Conservation (phyloP, 2,797 vertebrate species). For the Pteropus rufus region DNA sequence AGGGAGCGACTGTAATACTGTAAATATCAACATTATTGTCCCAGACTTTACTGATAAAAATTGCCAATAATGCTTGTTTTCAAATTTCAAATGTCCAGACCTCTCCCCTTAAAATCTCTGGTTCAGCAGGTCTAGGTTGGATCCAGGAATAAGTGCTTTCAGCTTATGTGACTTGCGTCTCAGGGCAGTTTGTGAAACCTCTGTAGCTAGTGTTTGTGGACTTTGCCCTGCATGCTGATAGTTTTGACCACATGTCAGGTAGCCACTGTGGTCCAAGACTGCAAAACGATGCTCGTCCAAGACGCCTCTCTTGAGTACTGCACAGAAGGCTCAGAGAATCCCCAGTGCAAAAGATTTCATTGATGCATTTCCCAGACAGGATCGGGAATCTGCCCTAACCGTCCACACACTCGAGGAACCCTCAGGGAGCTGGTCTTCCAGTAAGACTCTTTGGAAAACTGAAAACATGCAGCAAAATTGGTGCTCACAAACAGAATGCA, state of each 20-base stretch:
- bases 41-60: not conserved
- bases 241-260: not conserved
- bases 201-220: not conserved
- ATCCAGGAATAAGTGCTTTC: not conserved
- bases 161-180: not conserved
- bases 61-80: not conserved
- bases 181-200: not conserved
- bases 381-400: not conserved
- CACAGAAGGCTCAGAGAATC: too few species aligned
- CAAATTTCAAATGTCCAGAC: not conserved
- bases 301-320: not conserved
- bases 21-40: not conserved
- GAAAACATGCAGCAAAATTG: conserved; percentile 59
- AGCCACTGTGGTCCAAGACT: not conserved
- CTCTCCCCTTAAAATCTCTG: not conserved
- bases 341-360: not conserved
- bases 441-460: not conserved
- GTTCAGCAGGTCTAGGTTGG: not conserved
- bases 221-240: not conserved
- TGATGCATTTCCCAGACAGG: not conserved
- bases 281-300: not conserved
- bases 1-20: not conserved
- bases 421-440: not conserved
- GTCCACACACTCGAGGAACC: not conserved
- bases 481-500: conserved; percentile 54